phyloP scores from a whole-genome alignment of 2,797 vertebrate genomes.

The Urophycis tenuis region DNA sequence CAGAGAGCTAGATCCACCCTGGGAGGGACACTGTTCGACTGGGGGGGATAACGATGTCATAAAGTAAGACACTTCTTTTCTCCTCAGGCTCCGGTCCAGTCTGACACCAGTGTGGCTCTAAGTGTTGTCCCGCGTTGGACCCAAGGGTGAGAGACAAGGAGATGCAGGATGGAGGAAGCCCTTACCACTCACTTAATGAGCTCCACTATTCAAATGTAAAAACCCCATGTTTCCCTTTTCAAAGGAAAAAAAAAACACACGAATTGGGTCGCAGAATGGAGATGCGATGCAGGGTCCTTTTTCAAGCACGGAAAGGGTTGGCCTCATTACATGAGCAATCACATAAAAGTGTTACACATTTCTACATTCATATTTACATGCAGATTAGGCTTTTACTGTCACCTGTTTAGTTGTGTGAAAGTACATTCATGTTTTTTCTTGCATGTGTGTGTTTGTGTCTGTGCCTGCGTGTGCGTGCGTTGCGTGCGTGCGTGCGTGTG shows the following conservation, averaged over 20 bases:
- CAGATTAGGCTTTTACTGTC: background rate
- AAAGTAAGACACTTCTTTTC: too few relatives aligned
- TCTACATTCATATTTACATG: slow-evolving; percentile 7
- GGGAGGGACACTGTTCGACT: background rate
- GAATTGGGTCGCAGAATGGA: slow-evolving; percentile 59
- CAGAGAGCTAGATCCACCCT: background rate
- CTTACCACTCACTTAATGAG: slow-evolving; percentile 46
- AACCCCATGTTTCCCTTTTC: slow-evolving; percentile 54
- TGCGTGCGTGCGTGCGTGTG: background rate
- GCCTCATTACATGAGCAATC: slow-evolving; percentile 50
- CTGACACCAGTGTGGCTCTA: background rate
- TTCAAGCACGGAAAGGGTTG: slow-evolving; percentile 27
- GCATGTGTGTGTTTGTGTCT: background rate
- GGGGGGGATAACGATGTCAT: too few relatives aligned
- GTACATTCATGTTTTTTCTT: background rate
- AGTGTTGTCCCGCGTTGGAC: background rate
- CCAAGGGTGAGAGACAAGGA: slow-evolving; percentile 3
- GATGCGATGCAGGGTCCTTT: slow-evolving; percentile 33
- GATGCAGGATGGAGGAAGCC: slow-evolving; percentile 14
- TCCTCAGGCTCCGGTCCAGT: background rate
- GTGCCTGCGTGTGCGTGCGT: slow-evolving; percentile 4
- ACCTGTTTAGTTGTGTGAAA: background rate
- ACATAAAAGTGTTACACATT: slow-evolving; percentile 31
- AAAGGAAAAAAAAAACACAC: slow-evolving; percentile 41
- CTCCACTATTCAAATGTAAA: slow-evolving; percentile 51